phyloP scores from a whole-genome alignment of 2,888 invertebrate genomes.

The Drosophila nigritarsus region DNA sequence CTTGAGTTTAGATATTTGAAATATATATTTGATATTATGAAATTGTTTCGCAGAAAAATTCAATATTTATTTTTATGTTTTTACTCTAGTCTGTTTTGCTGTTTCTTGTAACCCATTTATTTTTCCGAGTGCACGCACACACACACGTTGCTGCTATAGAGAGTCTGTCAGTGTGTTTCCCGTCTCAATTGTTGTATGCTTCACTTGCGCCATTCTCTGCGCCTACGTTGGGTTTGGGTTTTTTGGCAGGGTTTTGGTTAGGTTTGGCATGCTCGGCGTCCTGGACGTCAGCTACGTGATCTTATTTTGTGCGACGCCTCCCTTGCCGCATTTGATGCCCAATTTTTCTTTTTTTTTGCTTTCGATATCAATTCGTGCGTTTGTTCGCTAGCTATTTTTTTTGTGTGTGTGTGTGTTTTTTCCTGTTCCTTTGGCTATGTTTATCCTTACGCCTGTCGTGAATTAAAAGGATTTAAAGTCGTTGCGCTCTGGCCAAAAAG shows the following conservation, averaged over 20 bases:
- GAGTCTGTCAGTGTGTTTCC: conserved; percentile 8
- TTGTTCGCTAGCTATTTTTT: conserved; percentile 35
- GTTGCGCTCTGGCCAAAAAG: conserved; percentile 65
- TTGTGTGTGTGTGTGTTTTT: conserved; percentile 17
- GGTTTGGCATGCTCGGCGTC: conserved; percentile 35
- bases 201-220: conserved; percentile 72
- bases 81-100: background rate
- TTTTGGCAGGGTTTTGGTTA: conserved; percentile 3
- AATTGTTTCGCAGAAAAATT: background rate
- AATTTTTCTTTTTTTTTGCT: conserved; percentile 62
- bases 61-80: background rate
- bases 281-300: conserved; percentile 79
- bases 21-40: background rate
- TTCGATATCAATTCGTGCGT: conserved; percentile 78
- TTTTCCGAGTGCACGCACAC: background rate
- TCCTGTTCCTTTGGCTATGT: conserved; percentile 28
- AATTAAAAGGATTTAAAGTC: conserved; percentile 79
- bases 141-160: conserved; percentile 1
- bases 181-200: conserved; percentile 57
- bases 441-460: conserved; percentile 76
- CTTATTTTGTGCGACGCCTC: conserved; percentile 76
- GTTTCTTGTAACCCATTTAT: background rate
- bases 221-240: conserved; percentile 54
- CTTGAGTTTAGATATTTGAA: background rate
- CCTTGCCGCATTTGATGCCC: conserved; percentile 67